Base-by-base conservation (phyloP, 2,888 invertebrate genomes). In the Rhopalosiphum nymphaeae region DNA sequence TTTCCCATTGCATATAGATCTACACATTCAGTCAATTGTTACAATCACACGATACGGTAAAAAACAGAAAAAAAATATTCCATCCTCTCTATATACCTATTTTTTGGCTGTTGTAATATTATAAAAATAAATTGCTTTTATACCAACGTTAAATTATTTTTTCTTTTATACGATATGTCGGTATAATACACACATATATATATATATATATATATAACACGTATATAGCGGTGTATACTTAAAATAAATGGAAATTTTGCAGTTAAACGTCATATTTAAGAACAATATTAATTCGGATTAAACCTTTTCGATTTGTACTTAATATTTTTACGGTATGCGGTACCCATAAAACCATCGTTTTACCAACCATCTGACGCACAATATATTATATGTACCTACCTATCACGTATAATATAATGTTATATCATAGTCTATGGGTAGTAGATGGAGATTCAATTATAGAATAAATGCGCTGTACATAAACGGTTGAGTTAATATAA, bases 161-260 rank as follows among this genome's bases (percentile, higher is more conserved):
- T 7, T 78, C n/a, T 78, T 78, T 78, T 7, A 21, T 78, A 13
- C 25, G 67, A 36, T 49, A 86, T 46, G 36, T 36, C 16, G 16
- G 7, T 21, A 78, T 36, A 46, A 46, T 46, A 46, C 44, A 44
- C n/a, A n/a, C n/a, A n/a, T n/a, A n/a, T n/a, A n/a, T n/a, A 78
- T n/a, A 10, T 49, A 67, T 67, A 11, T 61, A 13, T 29, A 11
- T 61, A n/a, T 61, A 21, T 67, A 78, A 21, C 0, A 3, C 21
- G n/a, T 44, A 46, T 44, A 46, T n/a, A 84, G 44, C 26, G n/a
- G 42, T 56, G 2, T 92, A 87, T 49, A 92, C 86, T 92, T 92
- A 88, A 92, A 92, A 88, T 92, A 88, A 92, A 92, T 92, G 67
- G 67, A 92, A 42, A 67, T 92, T 92, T 92, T 21, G 29, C 88